Base-by-base conservation (phyloP, 2,888 invertebrate species). In the Watsonalla cultraria region DNA sequence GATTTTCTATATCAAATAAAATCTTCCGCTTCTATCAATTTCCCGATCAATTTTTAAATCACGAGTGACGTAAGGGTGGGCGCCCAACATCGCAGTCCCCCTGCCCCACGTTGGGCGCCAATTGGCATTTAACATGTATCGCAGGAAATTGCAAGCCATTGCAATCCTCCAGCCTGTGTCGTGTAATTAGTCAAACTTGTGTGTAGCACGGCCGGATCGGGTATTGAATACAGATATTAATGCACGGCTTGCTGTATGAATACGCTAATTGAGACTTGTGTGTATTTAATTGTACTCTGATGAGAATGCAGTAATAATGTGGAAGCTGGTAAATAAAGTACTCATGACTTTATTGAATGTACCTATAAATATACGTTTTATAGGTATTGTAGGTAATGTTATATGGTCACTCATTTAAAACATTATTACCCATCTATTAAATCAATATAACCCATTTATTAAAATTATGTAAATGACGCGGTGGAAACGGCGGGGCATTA, bases 101-200 rank as follows among this genome's bases (percentile, higher is more conserved):
- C 24, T 24, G 24, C 24, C 24, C 24, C 24, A 24, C 24, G 55
- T 52, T 56, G 57, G 55, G 65, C 62, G 61, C 59, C 70, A 74
- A 82, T 76, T 78, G 79, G 73, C 75, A 78, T 80, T 78, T 77
- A 74, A 68, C 76, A 72, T 78, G 76, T 76, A 82, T 78, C 75
- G 74, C 80, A 76, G 82, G 80, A 82, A 81, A 82, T 82, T 80
- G 81, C 75, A 54, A 49, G 66, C 68, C 70, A 72, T 68, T 74
- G 70, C 74, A 62, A 67, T 69, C 65, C 64, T 62, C 66, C 62
- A 61, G 60, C 47, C 65, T 55, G 62, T 60, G 58, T 57, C 63
- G 68, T 74, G 68, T 71, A 70, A 68, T 77, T 79, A 78, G 78
- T 77, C 66, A 65, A 72, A 70, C 67, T 74, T 65, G 60, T 62